A percentile compares a stretch with the other conserved stretches of the same genome.
Evolutionary conservation across 2,797 vertebrate genomes (phyloP).

Genomic region (Acanthurus leucopareius): DNA sequence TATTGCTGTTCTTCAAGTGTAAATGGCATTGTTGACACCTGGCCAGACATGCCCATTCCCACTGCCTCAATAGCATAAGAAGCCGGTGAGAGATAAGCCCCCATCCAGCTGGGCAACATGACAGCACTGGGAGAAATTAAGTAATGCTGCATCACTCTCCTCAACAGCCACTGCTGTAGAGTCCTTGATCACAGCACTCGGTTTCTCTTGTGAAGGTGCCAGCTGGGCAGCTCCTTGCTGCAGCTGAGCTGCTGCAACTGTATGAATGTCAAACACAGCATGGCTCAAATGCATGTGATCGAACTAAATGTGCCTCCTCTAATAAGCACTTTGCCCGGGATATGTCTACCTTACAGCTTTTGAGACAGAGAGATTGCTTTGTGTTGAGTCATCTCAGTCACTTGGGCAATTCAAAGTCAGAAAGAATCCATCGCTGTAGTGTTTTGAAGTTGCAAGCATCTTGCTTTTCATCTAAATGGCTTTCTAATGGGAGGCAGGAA

Average conservation of each 20-base stretch:
- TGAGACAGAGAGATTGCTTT: not conserved
- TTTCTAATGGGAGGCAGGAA: not conserved
- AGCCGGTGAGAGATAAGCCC: slow-evolving; percentile 16
- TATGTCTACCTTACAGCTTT: not conserved
- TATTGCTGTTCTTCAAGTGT: not conserved
- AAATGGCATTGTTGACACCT: not conserved
- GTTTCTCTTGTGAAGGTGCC: slow-evolving; percentile 38
- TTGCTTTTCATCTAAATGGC: not conserved
- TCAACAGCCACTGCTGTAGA: slow-evolving; percentile 24
- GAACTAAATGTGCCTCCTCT: not conserved
- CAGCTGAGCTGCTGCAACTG: slow-evolving; percentile 20
- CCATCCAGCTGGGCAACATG: slow-evolving; percentile 23
- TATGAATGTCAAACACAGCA: slow-evolving; percentile 34
- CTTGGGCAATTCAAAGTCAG: not conserved
- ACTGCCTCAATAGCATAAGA: not conserved
- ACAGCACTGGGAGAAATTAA: slow-evolving; percentile 20
- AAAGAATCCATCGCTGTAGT: not conserved
- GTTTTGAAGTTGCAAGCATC: slow-evolving; percentile 1
- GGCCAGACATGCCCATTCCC: not conserved
- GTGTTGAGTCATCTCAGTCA: not conserved
- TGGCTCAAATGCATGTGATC: not conserved
- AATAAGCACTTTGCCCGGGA: not conserved
- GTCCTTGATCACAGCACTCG: slow-evolving; percentile 26
- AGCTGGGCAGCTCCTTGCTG: slow-evolving; percentile 16
- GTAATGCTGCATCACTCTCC: not conserved